Percentiles rank a stretch among this genome's conserved stretches.
Conservation (phyloP, 2,888 invertebrate species). For the Drosophila stalkeri region DNA sequence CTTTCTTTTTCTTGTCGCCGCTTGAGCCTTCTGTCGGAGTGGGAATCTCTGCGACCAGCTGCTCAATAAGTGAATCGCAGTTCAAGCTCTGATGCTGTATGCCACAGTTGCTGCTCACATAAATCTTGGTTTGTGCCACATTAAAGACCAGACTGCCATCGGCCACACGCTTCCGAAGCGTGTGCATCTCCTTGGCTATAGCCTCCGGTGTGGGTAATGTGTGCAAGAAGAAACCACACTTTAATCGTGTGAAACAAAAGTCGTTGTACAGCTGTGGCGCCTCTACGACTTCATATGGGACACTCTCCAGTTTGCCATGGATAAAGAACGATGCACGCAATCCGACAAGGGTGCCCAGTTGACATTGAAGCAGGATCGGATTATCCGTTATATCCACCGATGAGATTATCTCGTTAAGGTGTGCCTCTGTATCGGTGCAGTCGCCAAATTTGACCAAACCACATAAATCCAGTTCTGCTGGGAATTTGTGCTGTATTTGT, state of each 20-base stretch:
- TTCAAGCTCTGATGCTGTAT: conserved; percentile 68
- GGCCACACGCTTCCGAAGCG: conserved; percentile 89
- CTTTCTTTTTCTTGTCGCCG: conserved; percentile 38
- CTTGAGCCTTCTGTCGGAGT: conserved; percentile 45
- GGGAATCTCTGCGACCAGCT: conserved; percentile 65
- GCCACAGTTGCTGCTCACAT: conserved; percentile 87
- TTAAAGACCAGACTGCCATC: conserved; percentile 91
- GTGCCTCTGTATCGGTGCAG: conserved; percentile 87
- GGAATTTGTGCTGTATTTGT: conserved; percentile 88
- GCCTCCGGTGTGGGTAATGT: conserved; percentile 87
- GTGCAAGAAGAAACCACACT: conserved; percentile 88
- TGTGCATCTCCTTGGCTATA: conserved; percentile 88
- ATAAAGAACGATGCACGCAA: conserved; percentile 89
- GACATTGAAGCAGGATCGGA: conserved; percentile 88
- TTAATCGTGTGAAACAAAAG: conserved; percentile 90
- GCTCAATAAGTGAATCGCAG: conserved; percentile 72
- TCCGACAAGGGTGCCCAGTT: conserved; percentile 86
- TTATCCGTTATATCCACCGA: conserved; percentile 93
- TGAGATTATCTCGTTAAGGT: conserved; percentile 88
- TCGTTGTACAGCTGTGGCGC: conserved; percentile 89
- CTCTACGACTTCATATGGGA: conserved; percentile 88
- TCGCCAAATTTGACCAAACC: conserved; percentile 90
- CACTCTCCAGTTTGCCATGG: conserved; percentile 89
- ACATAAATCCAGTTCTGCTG: conserved; percentile 91
- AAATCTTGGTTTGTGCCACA: conserved; percentile 88